Evolutionary conservation across 1,140 invertebrate genomes (phyloP).

Genomic region (Pemphigus obesinymphae): DNA sequence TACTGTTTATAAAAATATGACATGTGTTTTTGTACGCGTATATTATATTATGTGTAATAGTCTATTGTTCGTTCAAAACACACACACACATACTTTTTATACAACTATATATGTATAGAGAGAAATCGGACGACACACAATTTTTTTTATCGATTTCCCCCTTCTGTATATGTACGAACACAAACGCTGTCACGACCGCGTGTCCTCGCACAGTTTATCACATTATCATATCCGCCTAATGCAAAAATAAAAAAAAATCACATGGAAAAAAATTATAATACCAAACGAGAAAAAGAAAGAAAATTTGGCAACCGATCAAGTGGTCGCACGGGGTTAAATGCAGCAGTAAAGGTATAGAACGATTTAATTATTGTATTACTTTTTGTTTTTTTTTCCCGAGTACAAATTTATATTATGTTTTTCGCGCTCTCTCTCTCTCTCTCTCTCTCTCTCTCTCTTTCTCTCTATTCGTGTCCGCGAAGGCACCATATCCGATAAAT

Average conservation of each 20-base stretch:
- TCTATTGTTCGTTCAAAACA: neutral
- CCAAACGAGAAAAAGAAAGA: neutral
- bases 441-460: too few relatives aligned
- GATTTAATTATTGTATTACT: neutral
- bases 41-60: neutral
- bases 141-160: constrained; percentile 16
- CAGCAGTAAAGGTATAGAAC: neutral
- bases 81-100: neutral
- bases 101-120: neutral
- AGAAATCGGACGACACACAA: neutral
- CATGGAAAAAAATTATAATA: neutral
- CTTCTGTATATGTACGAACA: neutral
- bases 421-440: too few relatives aligned
- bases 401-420: constrained; percentile 3
- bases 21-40: neutral
- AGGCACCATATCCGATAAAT: neutral
- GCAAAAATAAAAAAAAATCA: constrained; percentile 1
- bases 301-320: constrained; percentile 22
- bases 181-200: neutral
- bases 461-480: too few relatives aligned
- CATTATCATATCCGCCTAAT: constrained; percentile 8
- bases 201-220: constrained; percentile 12
- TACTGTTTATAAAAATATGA: neutral
- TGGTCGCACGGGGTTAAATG: neutral
- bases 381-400: neutral